A percentile compares a stretch with the other conserved stretches of the same genome.
Conservation (phyloP, 1,140 invertebrate genomes). For the Charaxes varanes region DNA sequence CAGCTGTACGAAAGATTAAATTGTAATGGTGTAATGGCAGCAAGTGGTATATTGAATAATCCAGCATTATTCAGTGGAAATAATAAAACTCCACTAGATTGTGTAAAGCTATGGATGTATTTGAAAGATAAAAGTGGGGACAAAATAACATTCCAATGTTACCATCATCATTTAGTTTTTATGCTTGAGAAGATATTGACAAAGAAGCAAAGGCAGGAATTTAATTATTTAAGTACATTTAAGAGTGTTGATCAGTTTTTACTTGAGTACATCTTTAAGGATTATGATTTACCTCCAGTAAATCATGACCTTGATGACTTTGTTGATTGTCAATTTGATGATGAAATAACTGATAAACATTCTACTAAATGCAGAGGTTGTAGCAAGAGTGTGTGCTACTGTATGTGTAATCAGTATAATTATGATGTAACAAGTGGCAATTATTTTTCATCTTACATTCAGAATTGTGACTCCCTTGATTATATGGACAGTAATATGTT, state of each 20-base stretch:
- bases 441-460: constrained; percentile 47
- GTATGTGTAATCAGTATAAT: constrained; percentile 52
- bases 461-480: constrained; percentile 47
- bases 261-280: constrained; percentile 67
- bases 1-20: constrained; percentile 79
- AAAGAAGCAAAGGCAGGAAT: constrained; percentile 80
- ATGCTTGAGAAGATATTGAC: constrained; percentile 90
- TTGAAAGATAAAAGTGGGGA: constrained; percentile 75
- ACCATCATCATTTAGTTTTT: constrained; percentile 95
- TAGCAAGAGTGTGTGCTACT: constrained; percentile 50
- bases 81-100: constrained; percentile 81
- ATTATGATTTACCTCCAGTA: constrained; percentile 46
- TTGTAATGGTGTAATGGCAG: constrained; percentile 92
- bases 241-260: constrained; percentile 84
- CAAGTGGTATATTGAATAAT: constrained; percentile 91
- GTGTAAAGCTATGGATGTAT: constrained; percentile 91
- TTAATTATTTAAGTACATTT: constrained; percentile 85
- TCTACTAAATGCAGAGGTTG: constrained; percentile 53
- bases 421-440: constrained; percentile 38
- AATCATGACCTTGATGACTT: constrained; percentile 41
- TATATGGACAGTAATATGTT: constrained; percentile 63
- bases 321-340: constrained; percentile 46
- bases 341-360: constrained; percentile 52
- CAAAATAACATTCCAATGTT: constrained; percentile 83
- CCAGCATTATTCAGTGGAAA: constrained; percentile 89